Percentiles rank a stretch among this genome's conserved stretches.
phyloP scores from a whole-genome alignment of 2,888 invertebrate species.

The Latheticus oryzae region DNA sequence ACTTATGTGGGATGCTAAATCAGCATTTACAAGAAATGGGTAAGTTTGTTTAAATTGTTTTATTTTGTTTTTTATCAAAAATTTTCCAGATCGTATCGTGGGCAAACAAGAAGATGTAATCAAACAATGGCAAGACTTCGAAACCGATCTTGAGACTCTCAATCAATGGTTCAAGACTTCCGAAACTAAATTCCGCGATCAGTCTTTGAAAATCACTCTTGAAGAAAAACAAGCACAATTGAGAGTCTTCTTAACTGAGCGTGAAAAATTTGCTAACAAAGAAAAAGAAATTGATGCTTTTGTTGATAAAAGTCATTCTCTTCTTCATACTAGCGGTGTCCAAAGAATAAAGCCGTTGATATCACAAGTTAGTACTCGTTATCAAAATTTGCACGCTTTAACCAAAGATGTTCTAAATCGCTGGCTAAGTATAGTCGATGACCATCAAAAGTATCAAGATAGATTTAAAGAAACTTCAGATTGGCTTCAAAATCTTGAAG shows the following conservation, averaged over 20 bases:
- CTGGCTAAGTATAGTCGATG: constrained; percentile 85
- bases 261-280: constrained; percentile 81
- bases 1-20: constrained; percentile 74
- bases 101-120: constrained; percentile 80
- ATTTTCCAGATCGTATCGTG: constrained; percentile 70
- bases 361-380: constrained; percentile 89
- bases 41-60: constrained; percentile 51
- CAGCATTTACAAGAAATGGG: constrained; percentile 76
- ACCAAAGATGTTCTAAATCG: constrained; percentile 89
- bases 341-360: constrained; percentile 88
- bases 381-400: constrained; percentile 81
- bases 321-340: constrained; percentile 85
- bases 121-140: constrained; percentile 89
- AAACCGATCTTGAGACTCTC: constrained; percentile 81
- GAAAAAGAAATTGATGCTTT: constrained; percentile 90
- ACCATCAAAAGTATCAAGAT: constrained; percentile 83
- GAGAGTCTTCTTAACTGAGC: constrained; percentile 77
- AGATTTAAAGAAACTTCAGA: constrained; percentile 79
- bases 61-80: no score
- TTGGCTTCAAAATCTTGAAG: constrained; percentile 84
- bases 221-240: constrained; percentile 84
- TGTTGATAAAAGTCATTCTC: constrained; percentile 87
- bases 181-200: constrained; percentile 88
- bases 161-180: constrained; percentile 88
- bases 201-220: constrained; percentile 82